Evolutionary conservation across 2,113 vertebrate species (phyloP), one percentile per base, ranked within the genome.

Genomic region (Sisor rabdophorus): DNA sequence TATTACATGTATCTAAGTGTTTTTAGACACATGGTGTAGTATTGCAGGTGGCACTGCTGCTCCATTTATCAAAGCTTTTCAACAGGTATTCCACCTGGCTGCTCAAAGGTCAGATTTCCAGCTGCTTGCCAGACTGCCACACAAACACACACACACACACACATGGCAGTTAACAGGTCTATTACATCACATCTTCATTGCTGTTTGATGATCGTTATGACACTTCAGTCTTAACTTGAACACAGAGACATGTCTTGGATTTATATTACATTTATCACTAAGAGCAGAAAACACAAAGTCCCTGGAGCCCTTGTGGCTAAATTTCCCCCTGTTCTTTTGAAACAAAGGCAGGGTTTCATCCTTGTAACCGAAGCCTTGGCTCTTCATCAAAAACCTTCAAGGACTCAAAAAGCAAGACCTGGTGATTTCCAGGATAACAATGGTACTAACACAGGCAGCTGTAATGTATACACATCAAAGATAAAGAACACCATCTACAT

Each of bases 31-130:
- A 11, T 36, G 55, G 54, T 22, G 56, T 32, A 76, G n/a, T 65
- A 59, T 71, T 68, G 70, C 47, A 68, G 44, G 32, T 15, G 28
- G 61, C 63, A 20, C 9, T 68, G 52, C 11, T 36, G 52, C 15
- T 47, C 63, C 22, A 71, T 64, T 71, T 60, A 82, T 56, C 59
- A 73, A 76, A 79, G 68, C 67, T 20, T 76, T 72, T 64, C 60
- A 82, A 75, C 76, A 72, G 65, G 26, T 81, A 54, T 63, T 82
- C 53, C 52, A 79, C 76, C 67, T 79, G 68, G 55, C 75, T 52
- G 56, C 73, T 79, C 73, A 79, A 79, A 82, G 77, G 77, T 82
- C 73, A 79, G 71, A 68, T 72, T 68, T 73, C 77, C 24, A 60
- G 52, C 69, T 73, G 58, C 68, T 30, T 77, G 70, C 36, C 56